Base-by-base conservation (phyloP, 2,797 vertebrate genomes). In the Bothrops alternatus region DNA sequence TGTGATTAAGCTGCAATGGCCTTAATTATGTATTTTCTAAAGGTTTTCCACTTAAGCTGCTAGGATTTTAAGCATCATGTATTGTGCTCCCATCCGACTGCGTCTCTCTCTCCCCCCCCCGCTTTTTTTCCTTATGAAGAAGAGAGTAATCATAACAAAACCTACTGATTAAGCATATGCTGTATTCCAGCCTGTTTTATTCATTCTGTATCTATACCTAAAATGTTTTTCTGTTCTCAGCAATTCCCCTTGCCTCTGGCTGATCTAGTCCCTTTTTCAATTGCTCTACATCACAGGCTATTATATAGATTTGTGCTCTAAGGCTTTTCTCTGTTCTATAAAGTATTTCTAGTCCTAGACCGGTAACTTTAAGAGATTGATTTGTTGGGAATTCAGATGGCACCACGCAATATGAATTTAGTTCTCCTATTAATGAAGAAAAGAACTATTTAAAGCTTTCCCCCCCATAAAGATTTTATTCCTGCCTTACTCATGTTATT, bases 161-260 rank as follows among this genome's bases (percentile, higher is more conserved):
- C n/a, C 78, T 88, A 82, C 50, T 93, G n/a, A 92, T 95, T 93
- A 94, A 96, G 82, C 56, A 87, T 93, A 95, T 96, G n/a, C 73
- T 92, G 10, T 42, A 91, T 95, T 95, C 65, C 58, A 86, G 2
- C 13, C 69, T 93, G 88, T 96, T 95, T 89, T 90, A 95, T 87
- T 87, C 94, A 94, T 91, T 93, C 94, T 95, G 60, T 53, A 85
- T 85, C 10, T 60, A 94, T 95, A 94, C 37, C 60, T 56, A 5
- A 93, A 95, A 87, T 73, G 16, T 93, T 25, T 63, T 94, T 65
- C 8, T 89, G 95, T 93, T 94, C n/a, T 94, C 88, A 94, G 92
- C 95, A 92, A 3, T 93, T 93, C 91, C 6, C 32, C 73, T 96
- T 94, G 91, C 91, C 90, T 96, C 95, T 96, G 91, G 92, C 93